Percentiles rank a stretch among this genome's conserved stretches.
phyloP scores from a whole-genome alignment of 2,113 vertebrate genomes.

The Microcebus ravelobensis region DNA sequence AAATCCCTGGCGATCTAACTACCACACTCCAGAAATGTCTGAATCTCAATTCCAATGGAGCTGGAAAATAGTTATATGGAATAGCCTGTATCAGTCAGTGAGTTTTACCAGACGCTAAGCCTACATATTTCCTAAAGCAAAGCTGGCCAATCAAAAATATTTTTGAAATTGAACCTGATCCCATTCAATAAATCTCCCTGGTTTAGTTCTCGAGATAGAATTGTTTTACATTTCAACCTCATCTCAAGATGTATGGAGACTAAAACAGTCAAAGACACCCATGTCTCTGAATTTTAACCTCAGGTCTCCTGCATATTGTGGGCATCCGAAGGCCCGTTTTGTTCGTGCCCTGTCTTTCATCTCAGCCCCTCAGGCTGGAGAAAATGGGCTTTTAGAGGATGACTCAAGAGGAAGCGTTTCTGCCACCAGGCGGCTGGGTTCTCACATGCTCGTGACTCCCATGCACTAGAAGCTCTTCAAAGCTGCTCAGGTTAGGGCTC shows the following conservation, averaged over 20 bases:
- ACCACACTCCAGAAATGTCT: not conserved
- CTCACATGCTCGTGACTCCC: accelerated
- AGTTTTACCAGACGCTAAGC: not conserved
- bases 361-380: not conserved
- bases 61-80: not conserved
- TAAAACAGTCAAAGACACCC: not conserved
- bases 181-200: not conserved
- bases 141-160: not conserved
- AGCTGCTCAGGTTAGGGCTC: not conserved
- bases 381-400: not conserved
- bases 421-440: not conserved
- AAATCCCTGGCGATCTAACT: not conserved
- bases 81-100: not conserved
- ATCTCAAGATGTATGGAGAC: not conserved
- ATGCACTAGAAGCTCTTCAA: not conserved
- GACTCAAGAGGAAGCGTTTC: not conserved
- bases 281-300: not conserved
- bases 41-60: not conserved
- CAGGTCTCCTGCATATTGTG: not conserved
- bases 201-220: not conserved
- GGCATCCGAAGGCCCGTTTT: not conserved
- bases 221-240: not conserved
- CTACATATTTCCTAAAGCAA: not conserved
- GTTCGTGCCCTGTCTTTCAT: not conserved
- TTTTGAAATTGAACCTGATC: not conserved